These are phyloP conservation scores for Spilarctia lutea DNA, from an alignment of 2,888 invertebrate genomes.

Conservation along the genomic window DNA sequence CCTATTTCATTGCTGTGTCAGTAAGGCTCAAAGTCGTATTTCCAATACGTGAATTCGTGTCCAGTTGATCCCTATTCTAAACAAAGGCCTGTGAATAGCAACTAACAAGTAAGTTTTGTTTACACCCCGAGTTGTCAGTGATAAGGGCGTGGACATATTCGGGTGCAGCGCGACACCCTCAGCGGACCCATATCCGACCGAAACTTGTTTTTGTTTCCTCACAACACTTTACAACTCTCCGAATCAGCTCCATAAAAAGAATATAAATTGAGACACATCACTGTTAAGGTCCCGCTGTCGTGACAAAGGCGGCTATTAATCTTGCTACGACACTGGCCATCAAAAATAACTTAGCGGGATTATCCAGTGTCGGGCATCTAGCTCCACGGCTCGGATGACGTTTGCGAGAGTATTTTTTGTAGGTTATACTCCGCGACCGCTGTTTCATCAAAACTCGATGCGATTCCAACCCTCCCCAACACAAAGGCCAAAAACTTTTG, in stretches of 20 bases:
- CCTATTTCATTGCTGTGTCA: background rate
- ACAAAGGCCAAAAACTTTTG: slow-evolving; percentile 4
- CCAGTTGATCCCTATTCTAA: slow-evolving; percentile 30
- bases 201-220: slow-evolving; percentile 53
- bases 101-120: slow-evolving; percentile 23
- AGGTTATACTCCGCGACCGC: slow-evolving; percentile 5
- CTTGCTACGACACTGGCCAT: slow-evolving; percentile 46
- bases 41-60: slow-evolving; percentile 4
- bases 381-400: slow-evolving; percentile 7
- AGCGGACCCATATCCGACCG: slow-evolving; percentile 14
- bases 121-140: slow-evolving; percentile 18
- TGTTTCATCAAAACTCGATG: slow-evolving; percentile 19
- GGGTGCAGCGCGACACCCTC: slow-evolving; percentile 5
- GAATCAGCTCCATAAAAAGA: slow-evolving; percentile 60
- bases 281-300: slow-evolving; percentile 42
- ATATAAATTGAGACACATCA: slow-evolving; percentile 59
- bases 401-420: slow-evolving; percentile 20
- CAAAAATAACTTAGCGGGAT: slow-evolving; percentile 46
- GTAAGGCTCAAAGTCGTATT: background rate
- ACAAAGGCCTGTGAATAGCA: slow-evolving; percentile 14
- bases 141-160: slow-evolving; percentile 15
- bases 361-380: slow-evolving; percentile 30
- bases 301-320: slow-evolving; percentile 53
- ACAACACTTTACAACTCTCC: slow-evolving; percentile 56
- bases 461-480: background rate